These are phyloP conservation scores for Argynnis bischoffii DNA, from an alignment of 2,888 invertebrate species.

Conservation along the genomic window DNA sequence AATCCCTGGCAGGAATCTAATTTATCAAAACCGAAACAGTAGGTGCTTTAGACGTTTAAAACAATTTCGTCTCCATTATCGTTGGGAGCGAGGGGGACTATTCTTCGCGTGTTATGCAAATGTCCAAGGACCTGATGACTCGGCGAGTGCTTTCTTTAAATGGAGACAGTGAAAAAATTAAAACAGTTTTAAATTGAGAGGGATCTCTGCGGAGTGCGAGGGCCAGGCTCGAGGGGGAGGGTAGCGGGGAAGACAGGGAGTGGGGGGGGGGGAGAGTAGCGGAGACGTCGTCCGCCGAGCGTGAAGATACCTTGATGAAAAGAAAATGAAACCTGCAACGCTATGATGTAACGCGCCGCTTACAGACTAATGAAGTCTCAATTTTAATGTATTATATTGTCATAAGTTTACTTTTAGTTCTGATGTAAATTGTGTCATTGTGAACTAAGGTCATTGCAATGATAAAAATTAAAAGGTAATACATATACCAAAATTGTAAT, in stretches of 20 bases:
- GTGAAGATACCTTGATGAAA: constrained; percentile 71
- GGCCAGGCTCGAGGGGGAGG: constrained; percentile 8
- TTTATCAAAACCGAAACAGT: constrained; percentile 21
- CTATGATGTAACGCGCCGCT: constrained; percentile 38
- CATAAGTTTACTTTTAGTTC: background rate
- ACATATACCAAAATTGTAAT: too few species aligned
- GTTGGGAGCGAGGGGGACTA: constrained; percentile 6
- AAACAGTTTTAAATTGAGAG: constrained; percentile 59
- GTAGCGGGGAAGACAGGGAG: constrained; percentile 10
- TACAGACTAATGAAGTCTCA: constrained; percentile 30
- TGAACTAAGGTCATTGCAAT: too few species aligned
- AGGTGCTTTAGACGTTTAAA: constrained; percentile 14
- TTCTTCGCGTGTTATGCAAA: constrained; percentile 32
- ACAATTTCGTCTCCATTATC: constrained; percentile 32
- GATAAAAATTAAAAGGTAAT: too few species aligned
- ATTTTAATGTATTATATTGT: background rate
- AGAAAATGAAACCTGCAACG: constrained; percentile 64
- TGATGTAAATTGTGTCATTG: too few species aligned
- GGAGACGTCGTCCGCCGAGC: constrained; percentile 58
- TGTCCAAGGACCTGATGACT: constrained; percentile 35
- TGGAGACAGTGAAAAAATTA: constrained; percentile 49
- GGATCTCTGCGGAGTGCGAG: constrained; percentile 32
- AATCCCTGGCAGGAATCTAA: constrained; percentile 20
- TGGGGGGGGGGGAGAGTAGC: constrained; percentile 33
- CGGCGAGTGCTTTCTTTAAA: constrained; percentile 38